These are phyloP conservation scores for Pogonophryne albipinna DNA, from an alignment of 2,797 vertebrate genomes.

Conservation along the genomic window DNA sequence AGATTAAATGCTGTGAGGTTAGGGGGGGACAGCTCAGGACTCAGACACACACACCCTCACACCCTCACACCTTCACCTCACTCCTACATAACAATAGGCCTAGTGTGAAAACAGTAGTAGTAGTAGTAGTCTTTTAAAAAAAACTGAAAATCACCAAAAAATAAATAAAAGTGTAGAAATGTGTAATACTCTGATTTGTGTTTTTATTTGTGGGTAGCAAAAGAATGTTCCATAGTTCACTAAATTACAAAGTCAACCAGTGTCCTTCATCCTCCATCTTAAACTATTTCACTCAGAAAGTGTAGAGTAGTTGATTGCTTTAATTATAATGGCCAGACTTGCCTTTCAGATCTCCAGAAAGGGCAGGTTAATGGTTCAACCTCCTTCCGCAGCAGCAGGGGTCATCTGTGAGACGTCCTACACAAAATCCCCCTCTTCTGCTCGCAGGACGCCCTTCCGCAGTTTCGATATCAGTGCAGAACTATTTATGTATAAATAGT, in stretches of 20 bases:
- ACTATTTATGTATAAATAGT: slow-evolving; percentile 76
- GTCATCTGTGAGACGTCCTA: slow-evolving; percentile 52
- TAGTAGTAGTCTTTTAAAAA: too few species aligned
- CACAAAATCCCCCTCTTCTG: slow-evolving; percentile 11
- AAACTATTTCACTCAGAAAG: background rate
- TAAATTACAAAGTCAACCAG: slow-evolving; percentile 5
- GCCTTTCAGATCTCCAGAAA: slow-evolving; percentile 58
- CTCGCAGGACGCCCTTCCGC: slow-evolving; percentile 66
- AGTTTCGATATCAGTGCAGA: slow-evolving; percentile 56
- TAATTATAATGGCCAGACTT: slow-evolving; percentile 53
- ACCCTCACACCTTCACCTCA: background rate
- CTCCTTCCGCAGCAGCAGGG: slow-evolving; percentile 41
- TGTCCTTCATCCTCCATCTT: slow-evolving; percentile 15
- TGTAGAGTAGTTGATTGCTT: background rate
- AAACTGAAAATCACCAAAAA: background rate
- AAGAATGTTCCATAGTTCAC: background rate
- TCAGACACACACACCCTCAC: slow-evolving; percentile 11
- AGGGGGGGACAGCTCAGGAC: slow-evolving; percentile 1
- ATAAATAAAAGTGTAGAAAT: background rate
- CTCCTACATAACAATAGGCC: background rate
- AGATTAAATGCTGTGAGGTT: slow-evolving; percentile 15
- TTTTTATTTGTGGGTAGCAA: slow-evolving; percentile 3
- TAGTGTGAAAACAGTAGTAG: background rate
- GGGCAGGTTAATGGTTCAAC: slow-evolving; percentile 34
- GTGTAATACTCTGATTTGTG: slow-evolving; percentile 12